Base-by-base conservation (phyloP, 1,140 invertebrate genomes). In the Macrosteles quadrilineatus region DNA sequence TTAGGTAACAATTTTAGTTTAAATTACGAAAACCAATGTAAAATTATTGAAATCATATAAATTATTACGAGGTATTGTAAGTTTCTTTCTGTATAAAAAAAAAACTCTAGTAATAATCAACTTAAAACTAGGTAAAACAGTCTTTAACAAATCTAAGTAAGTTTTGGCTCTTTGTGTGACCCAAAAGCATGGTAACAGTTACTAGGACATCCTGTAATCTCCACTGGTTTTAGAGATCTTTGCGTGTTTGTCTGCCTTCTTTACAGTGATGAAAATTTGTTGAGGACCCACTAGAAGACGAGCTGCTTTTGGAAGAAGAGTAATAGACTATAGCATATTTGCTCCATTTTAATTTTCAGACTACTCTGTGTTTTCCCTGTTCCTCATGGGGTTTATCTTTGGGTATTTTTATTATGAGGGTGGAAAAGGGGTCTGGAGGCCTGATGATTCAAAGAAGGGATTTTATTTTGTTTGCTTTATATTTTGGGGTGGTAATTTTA, bases 401-500 rank as follows among this genome's bases (percentile, higher is more conserved):
- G 0, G 86, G 83, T 40, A 90, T 88, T 78, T 87, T 88, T 23
- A 89, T 85, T 73, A 65, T 27, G 55, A 4, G 23, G 9, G 55
- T 59, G 12, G 14, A n/a, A n/a, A 4, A 9, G 21, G 6, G 23
- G 4, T 11, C 4, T 25, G 57, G 75, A 78, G 47, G 80, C 78
- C 69, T 64, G 23, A 67, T 40, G 27, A 55, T 65, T 45, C 53
- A 65, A 47, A 66, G 36, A 14, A 50, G 71, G 69, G 79, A 71
- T 75, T 17, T 74, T 72, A 77, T 76, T 3, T 81, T 71, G n/a
- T 81, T 81, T 1, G 87, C 77, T 75, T 87, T 87, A 64, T 88
- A 87, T 76, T 87, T 90, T 2, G 87, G 84, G 57, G 90, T 89
- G 27, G 87, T 90, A 17, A 90, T 87, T 74, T 87, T 89, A 6